Percentiles rank a stretch among this genome's conserved stretches.
Conservation (phyloP, 2,113 vertebrate genomes). For the Eurypyga helias region DNA sequence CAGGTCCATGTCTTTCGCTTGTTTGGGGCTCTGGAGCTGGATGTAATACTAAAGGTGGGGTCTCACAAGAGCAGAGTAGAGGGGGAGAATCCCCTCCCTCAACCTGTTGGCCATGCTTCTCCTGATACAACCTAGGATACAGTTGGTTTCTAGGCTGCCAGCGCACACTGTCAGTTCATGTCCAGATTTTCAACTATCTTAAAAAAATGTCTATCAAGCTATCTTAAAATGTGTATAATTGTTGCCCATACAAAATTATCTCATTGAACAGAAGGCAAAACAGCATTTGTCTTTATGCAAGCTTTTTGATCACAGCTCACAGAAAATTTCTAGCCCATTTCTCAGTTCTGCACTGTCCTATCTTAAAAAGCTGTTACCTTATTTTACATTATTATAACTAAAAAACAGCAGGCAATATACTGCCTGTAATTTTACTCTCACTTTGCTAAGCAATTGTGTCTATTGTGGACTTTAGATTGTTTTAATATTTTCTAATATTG, state of each 20-base stretch:
- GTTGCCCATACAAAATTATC: neutral
- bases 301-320: neutral
- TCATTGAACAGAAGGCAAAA: neutral
- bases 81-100: no score
- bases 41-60: no score
- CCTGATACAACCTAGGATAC: no score
- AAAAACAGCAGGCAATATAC: neutral
- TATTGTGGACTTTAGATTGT: neutral
- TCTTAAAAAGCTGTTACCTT: neutral
- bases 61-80: no score
- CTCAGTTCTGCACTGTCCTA: neutral
- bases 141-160: no score
- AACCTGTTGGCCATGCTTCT: no score
- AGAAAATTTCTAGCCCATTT: neutral
- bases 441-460: neutral
- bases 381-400: neutral
- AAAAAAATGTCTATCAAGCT: neutral
- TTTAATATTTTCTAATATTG: neutral
- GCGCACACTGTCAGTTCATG: no score
- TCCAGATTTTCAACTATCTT: neutral
- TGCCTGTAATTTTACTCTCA: neutral
- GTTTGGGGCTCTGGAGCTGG: no score
- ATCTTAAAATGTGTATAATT: neutral
- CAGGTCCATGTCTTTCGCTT: no score
- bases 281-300: neutral